Base-by-base conservation (phyloP, 2,113 vertebrate genomes). In the Actinemys pallida region DNA sequence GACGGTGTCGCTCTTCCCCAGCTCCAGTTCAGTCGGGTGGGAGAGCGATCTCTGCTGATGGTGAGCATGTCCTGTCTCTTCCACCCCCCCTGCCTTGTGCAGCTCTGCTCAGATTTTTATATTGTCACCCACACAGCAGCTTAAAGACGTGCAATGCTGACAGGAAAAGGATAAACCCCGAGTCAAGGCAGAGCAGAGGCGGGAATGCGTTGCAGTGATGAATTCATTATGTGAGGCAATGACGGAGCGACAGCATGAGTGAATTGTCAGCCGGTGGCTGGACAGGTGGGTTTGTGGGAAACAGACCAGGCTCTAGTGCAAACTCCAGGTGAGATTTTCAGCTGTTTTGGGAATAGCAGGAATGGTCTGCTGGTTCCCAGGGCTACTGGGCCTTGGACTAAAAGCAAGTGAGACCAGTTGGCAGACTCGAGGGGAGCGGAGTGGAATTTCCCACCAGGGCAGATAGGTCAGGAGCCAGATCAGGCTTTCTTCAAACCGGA, bases 1-100 rank as follows among this genome's bases (percentile, higher is more conserved):
- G 12, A 1, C 4, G 24, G 5, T 7, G 31, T 17, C 27, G 1
- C 42, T 10, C 42, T 24, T 6, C 69, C 27, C 72, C 9, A 8
- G 31, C 84, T 54, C 50, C 27, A 29, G 11, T 10, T 47, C 42
- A 13, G 25, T 4, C 16, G 24, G 45, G 42, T 39, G 47, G 27
- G 13, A 49, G 72, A 19, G 22, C 8, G 22, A 10, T 35, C 20
- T 7, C 22, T 19, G 42, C 12, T 5, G 16, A 57, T 42, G 35
- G 42, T 29, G 45, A 78, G 11, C 12, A 1, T 35, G 27, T 25
- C 72, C 75, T 17, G 42, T 22, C 45, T 35, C 53, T 57, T 8
- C 13, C 45, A 17, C 31, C n/a, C 47, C 8, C 8, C 14, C 53
- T n/a, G 31, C 54, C 53, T 31, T 31, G 24, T 59, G 53, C 29